A percentile compares a stretch with the other conserved stretches of the same genome.
Conservation (phyloP, 2,113 vertebrate genomes). For the Odobenus rosmarus region DNA sequence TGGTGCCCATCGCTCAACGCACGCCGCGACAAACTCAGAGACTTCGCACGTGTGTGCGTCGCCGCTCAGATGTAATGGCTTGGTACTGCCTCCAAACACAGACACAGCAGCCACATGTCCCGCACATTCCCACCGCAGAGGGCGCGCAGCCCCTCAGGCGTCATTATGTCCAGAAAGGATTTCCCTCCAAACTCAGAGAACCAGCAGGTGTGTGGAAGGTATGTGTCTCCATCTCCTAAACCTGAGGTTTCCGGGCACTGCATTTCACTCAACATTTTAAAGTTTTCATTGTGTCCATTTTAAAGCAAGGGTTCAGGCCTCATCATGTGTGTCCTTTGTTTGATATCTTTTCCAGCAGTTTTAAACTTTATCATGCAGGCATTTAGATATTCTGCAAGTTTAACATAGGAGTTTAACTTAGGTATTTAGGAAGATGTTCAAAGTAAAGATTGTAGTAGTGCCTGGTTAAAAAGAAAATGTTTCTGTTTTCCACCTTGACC, state of each 20-base stretch:
- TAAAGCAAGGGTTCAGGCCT: neutral
- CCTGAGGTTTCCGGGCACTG: neutral
- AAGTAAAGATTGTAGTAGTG: neutral
- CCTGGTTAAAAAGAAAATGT: neutral
- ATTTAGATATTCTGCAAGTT: neutral
- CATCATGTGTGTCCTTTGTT: neutral
- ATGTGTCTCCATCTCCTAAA: accelerated
- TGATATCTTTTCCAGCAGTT: neutral
- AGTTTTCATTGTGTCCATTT: neutral
- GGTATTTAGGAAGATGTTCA: neutral
- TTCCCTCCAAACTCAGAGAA: neutral
- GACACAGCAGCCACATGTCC: accelerated
- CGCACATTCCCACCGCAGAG: accelerated
- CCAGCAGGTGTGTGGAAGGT: neutral
- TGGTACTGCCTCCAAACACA: neutral
- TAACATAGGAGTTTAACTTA: neutral
- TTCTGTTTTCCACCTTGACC: neutral
- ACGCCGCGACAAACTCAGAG: no score
- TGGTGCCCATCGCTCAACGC: neutral
- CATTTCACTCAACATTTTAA: neutral
- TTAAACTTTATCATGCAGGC: neutral
- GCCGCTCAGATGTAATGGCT: no score
- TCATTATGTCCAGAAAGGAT: neutral
- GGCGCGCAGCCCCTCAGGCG: neutral
- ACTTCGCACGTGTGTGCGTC: neutral